phyloP scores from a whole-genome alignment of 2,888 invertebrate species.

The Meta bourneti region DNA sequence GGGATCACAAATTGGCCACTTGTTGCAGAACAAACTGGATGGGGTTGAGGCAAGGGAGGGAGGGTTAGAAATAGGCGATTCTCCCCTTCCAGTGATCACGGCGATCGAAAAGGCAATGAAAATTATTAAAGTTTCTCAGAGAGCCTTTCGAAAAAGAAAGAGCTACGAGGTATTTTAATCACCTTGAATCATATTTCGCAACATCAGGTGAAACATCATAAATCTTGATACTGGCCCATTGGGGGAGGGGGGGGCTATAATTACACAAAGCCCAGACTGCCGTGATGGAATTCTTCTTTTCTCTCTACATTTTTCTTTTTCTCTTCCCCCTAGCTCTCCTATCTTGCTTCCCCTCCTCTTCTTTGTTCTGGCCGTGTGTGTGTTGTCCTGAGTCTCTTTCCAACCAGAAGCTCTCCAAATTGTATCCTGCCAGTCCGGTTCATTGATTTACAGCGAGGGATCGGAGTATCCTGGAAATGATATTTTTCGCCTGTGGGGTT shows the following conservation, averaged over 20 bases:
- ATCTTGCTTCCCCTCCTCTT: constrained; percentile 12
- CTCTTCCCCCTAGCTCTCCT: constrained; percentile 5
- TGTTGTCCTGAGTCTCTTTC: neutral
- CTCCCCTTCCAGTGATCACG: too few species aligned
- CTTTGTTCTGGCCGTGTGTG: constrained; percentile 5
- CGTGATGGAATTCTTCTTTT: constrained; percentile 66
- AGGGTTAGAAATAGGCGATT: too few species aligned
- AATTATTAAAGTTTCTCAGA: too few species aligned
- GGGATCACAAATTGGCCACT: constrained; percentile 55
- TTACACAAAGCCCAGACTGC: constrained; percentile 66
- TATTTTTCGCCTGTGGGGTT: neutral
- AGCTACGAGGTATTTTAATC: constrained; percentile 72
- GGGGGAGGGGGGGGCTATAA: constrained; percentile 55
- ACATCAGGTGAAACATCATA: constrained; percentile 54
- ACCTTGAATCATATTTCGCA: constrained; percentile 70
- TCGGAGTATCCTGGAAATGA: neutral
- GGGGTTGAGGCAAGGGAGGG: too few species aligned
- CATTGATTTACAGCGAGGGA: constrained; percentile 45
- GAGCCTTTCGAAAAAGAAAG: neutral
- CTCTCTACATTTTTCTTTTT: constrained; percentile 61
- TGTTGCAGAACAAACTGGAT: constrained; percentile 8
- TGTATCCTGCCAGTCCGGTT: constrained; percentile 57
- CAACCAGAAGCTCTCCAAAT: constrained; percentile 46
- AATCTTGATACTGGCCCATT: constrained; percentile 68
- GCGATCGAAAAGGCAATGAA: too few species aligned